Evolutionary conservation across 2,888 invertebrate species (phyloP), one percentile per base, ranked within the genome.

Genomic region (Choristoneura rosaceana): DNA sequence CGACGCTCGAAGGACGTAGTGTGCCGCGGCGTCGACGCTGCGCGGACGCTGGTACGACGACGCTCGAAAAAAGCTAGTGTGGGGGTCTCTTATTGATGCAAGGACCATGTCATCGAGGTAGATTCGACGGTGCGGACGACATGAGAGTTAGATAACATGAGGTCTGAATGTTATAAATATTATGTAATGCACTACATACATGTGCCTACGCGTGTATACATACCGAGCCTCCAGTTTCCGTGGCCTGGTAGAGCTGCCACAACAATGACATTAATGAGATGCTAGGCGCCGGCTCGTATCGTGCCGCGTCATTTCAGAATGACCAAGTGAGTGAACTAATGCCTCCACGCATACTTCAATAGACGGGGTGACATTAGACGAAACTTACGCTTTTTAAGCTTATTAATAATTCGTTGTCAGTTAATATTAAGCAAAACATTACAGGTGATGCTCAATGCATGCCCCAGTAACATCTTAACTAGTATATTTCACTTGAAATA

Each of bases 171-270:
- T 14, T 38, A n/a, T 34, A n/a, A 59, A 34, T 14, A 38, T n/a
- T 59, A 34, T 17, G 34, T 8, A 34, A 34, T 34, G n/a, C 2
- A 59, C 33, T 59, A 38, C 59, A 38, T 59, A 43, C 61, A n/a
- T 62, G 34, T 62, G 41, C 38, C 66, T 68, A 74, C 69, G 73
- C 68, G 73, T 78, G 74, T 73, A 83, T 91, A 92, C 92, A 84
- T 93, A 94, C 94, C 93, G 93, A 81, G 87, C 86, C 88, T 85
- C 89, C 87, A 75, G 88, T 82, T 83, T 93, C 94, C 93, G 94
- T 94, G 87, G 93, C 92, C 88, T 92, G 94, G 94, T 93, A 94
- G 82, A 93, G 92, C 94, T 94, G 93, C 90, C 93, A 91, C 89
- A 94, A 93, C 83, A 93, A 93, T 84, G 82, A 83, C 80, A 91